Percentiles rank a stretch among this genome's conserved stretches.
Evolutionary conservation across 2,113 vertebrate genomes (phyloP).

Genomic region (Grantiella picta): DNA sequence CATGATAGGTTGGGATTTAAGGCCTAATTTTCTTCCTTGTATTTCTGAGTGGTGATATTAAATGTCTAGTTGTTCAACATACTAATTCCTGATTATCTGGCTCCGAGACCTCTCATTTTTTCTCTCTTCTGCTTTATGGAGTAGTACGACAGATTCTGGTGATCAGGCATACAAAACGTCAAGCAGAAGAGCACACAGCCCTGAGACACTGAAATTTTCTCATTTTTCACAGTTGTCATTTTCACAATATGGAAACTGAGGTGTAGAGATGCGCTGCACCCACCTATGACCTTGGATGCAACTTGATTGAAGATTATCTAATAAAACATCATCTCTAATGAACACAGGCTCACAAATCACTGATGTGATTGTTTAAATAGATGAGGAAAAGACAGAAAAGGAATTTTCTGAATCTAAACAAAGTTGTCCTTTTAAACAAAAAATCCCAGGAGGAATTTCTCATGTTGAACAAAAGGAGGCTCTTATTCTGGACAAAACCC

Average conservation of each 20-base stretch:
- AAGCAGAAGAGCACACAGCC: background rate
- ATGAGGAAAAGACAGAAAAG: background rate
- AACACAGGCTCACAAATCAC: background rate
- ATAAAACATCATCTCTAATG: background rate
- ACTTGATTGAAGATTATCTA: background rate
- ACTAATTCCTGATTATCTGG: background rate
- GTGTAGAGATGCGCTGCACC: background rate
- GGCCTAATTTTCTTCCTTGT: background rate
- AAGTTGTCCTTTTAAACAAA: background rate
- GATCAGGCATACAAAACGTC: background rate
- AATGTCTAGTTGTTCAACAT: background rate
- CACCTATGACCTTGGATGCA: background rate
- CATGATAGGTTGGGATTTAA: background rate
- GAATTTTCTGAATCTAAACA: background rate
- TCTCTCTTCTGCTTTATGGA: background rate
- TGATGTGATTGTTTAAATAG: background rate
- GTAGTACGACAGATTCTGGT: background rate
- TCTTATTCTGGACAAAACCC: background rate
- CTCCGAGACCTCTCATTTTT: background rate
- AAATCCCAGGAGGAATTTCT: background rate
- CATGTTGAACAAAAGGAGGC: background rate
- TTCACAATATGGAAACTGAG: background rate
- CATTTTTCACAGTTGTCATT: background rate
- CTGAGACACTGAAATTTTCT: background rate
- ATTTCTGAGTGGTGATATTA: background rate